Conservation (phyloP, 2,888 invertebrate species). For the Ormia ochracea region DNA sequence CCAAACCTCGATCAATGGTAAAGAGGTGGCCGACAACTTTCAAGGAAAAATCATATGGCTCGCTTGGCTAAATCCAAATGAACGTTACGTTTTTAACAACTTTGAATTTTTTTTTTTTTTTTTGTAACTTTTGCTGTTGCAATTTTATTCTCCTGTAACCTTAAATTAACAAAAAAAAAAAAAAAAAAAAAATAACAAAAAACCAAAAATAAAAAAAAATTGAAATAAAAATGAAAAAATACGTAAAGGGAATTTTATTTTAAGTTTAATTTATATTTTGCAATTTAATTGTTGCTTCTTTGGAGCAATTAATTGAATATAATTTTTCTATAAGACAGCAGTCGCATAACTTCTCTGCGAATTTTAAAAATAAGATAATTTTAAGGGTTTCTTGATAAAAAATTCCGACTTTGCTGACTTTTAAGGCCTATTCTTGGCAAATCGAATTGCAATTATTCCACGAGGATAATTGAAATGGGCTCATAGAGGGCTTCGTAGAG, state of each 20-base stretch:
- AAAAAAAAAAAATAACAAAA: background rate
- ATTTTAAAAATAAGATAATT: background rate
- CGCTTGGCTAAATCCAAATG: background rate
- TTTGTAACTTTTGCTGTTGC: slow-evolving; percentile 3
- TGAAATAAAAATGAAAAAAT: background rate
- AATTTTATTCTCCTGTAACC: slow-evolving; percentile 8
- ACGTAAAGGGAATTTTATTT: slow-evolving; percentile 36
- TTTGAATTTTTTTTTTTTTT: background rate
- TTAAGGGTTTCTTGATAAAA: too few species aligned
- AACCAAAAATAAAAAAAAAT: slow-evolving; percentile 12
- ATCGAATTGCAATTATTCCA: too few species aligned
- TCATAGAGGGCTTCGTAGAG: too few species aligned
- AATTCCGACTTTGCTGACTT: too few species aligned
- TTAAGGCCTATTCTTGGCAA: too few species aligned
- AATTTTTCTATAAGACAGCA: background rate
- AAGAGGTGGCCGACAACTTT: slow-evolving; percentile 22
- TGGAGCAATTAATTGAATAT: slow-evolving; percentile 5
- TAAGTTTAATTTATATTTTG: slow-evolving; percentile 11
- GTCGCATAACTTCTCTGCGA: background rate
- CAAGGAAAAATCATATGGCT: slow-evolving; percentile 8
- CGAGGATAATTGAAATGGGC: too few species aligned
- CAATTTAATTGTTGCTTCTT: slow-evolving; percentile 12
- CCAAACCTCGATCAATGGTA: background rate
- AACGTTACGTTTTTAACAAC: slow-evolving; percentile 9
- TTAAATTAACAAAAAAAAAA: slow-evolving; percentile 3